phyloP scores from a whole-genome alignment of 2,888 invertebrate genomes.

The Nasonia oneida region DNA sequence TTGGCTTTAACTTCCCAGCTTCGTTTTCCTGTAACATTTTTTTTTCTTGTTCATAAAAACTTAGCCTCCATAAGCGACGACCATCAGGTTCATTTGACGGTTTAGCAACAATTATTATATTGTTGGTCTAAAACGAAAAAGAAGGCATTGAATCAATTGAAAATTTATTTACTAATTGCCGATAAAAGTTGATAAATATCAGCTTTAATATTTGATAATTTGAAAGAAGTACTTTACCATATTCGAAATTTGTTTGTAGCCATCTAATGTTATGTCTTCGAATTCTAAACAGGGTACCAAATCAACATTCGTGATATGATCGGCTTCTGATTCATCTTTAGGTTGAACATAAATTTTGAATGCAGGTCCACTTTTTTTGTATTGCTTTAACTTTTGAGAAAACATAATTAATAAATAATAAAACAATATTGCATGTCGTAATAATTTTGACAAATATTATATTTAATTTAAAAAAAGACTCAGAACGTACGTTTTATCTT shows the following conservation, averaged over 20 bases:
- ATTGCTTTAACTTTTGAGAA: conserved; percentile 52
- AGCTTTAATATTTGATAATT: not conserved
- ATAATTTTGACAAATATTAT: not conserved
- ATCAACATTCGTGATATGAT: conserved; percentile 79
- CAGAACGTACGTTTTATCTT: conserved; percentile 26
- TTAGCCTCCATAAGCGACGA: conserved; percentile 81
- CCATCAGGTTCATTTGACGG: conserved; percentile 66
- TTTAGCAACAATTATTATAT: conserved; percentile 81
- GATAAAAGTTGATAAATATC: too few relatives aligned
- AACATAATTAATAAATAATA: not conserved
- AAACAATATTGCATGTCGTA: not conserved
- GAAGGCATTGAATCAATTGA: not conserved
- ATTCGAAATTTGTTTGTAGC: conserved; percentile 34
- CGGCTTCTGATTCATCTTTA: conserved; percentile 64
- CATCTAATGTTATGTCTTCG: conserved; percentile 57
- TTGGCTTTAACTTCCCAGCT: conserved; percentile 68
- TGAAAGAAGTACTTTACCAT: conserved; percentile 7
- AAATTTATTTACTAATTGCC: not conserved
- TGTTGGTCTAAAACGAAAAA: conserved; percentile 5
- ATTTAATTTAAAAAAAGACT: conserved; percentile 4
- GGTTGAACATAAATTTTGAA: conserved; percentile 80
- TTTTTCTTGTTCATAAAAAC: conserved; percentile 82
- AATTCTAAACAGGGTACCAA: conserved; percentile 81
- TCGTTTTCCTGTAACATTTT: conserved; percentile 77
- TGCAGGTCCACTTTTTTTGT: conserved; percentile 81